A percentile compares a stretch with the other conserved stretches of the same genome.
These are phyloP conservation scores for Orussus abietinus DNA, from an alignment of 1,140 invertebrate species.

Conservation along the genomic window DNA sequence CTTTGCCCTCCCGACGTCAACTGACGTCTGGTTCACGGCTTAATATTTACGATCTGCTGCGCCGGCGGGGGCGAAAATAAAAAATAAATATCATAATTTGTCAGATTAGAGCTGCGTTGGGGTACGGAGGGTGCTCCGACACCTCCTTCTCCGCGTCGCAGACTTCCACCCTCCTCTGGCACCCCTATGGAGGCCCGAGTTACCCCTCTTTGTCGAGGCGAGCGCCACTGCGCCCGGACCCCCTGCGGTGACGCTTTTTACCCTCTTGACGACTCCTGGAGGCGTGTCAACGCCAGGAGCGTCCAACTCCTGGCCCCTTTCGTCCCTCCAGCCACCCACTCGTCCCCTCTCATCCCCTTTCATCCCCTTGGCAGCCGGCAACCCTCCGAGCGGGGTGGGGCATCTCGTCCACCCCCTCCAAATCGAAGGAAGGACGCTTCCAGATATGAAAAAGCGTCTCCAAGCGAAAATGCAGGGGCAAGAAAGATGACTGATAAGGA, in stretches of 20 bases:
- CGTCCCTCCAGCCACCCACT: too few relatives aligned
- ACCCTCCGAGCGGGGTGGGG: too few relatives aligned
- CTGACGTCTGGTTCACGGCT: too few relatives aligned
- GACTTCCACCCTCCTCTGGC: background rate
- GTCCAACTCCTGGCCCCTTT: too few relatives aligned
- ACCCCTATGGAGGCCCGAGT: slow-evolving; percentile 10
- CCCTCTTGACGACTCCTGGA: slow-evolving; percentile 30
- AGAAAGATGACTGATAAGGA: too few relatives aligned
- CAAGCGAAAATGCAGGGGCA: too few relatives aligned
- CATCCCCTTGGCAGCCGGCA: background rate
- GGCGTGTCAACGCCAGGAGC: slow-evolving; percentile 30
- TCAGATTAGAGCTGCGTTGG: slow-evolving; percentile 19
- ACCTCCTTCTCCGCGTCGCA: background rate
- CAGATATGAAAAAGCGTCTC: too few relatives aligned
- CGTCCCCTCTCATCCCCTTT: background rate
- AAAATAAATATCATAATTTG: slow-evolving; percentile 31
- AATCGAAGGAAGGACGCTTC: too few relatives aligned
- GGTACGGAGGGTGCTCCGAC: slow-evolving; percentile 2
- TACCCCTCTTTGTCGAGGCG: slow-evolving; percentile 16
- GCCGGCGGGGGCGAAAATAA: too few relatives aligned
- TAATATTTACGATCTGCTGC: slow-evolving; percentile 10
- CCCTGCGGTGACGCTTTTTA: slow-evolving; percentile 32
- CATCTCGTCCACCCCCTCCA: too few relatives aligned
- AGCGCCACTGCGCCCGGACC: slow-evolving; percentile 14
- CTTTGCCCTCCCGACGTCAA: too few relatives aligned